Percentiles rank a stretch among this genome's conserved stretches.
These are phyloP conservation scores for Palloptera scutellata DNA, from an alignment of 2,888 invertebrate genomes.

Conservation along the genomic window DNA sequence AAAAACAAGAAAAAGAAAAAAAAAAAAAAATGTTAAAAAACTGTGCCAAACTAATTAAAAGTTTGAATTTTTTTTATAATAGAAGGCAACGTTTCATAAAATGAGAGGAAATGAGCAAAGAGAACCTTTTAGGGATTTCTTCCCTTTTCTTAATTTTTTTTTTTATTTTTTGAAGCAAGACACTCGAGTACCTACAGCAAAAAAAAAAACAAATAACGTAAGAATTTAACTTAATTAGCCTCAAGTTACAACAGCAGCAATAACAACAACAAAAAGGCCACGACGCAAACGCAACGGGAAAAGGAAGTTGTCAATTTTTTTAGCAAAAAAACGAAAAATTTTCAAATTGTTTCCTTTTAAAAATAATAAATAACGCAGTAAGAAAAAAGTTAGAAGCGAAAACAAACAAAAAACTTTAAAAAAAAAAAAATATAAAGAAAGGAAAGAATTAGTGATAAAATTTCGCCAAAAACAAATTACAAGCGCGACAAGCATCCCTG, in stretches of 20 bases:
- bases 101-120: not conserved
- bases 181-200: not conserved
- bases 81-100: not conserved
- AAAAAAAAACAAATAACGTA: not conserved
- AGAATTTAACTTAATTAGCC: constrained; percentile 24
- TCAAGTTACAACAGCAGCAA: not conserved
- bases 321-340: not conserved
- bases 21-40: not conserved
- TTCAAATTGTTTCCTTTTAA: not conserved
- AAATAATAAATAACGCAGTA: not conserved
- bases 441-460: constrained; percentile 7
- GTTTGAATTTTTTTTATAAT: not conserved
- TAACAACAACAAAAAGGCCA: not conserved
- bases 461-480: constrained; percentile 14
- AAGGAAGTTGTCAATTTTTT: constrained; percentile 10
- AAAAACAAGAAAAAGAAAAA: not conserved
- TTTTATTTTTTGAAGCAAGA: too few relatives aligned
- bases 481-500: constrained; percentile 9
- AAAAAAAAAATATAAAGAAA: not conserved
- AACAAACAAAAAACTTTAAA: not conserved
- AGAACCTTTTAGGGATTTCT: not conserved
- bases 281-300: not conserved
- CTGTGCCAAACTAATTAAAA: constrained; percentile 30
- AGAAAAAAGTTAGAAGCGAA: not conserved
- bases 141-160: too few relatives aligned